These are phyloP conservation scores for Hoplias malabaricus DNA, from an alignment of 2,113 vertebrate species.

Conservation along the genomic window DNA sequence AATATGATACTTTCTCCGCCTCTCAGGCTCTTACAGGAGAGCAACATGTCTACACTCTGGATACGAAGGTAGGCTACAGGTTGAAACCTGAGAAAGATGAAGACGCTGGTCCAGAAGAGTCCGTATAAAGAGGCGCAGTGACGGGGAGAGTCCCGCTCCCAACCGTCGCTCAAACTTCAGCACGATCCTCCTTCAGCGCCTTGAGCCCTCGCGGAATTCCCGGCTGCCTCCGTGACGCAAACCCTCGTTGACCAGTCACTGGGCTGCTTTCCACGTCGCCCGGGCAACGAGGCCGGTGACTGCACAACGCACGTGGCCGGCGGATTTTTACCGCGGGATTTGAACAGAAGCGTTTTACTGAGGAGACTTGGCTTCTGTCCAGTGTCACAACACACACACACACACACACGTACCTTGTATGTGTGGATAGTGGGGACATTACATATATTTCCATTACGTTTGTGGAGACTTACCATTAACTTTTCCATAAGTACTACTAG, in stretches of 20 bases:
- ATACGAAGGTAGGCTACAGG: too few relatives aligned
- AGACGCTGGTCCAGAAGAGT: not conserved
- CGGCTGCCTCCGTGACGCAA: conserved; percentile 57
- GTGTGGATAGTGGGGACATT: too few relatives aligned
- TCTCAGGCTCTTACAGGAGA: not conserved
- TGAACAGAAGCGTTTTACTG: not conserved
- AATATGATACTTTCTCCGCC: not conserved
- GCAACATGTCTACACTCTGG: not conserved
- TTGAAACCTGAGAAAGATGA: not conserved
- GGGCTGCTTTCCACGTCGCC: conserved; percentile 50
- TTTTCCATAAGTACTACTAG: too few relatives aligned
- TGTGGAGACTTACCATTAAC: too few relatives aligned
- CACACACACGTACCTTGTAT: too few relatives aligned
- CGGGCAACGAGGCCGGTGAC: conserved; percentile 50
- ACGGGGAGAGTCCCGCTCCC: not conserved
- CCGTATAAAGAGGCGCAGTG: not conserved
- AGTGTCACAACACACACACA: not conserved
- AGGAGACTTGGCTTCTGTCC: not conserved
- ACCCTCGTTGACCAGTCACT: conserved; percentile 35
- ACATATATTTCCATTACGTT: too few relatives aligned
- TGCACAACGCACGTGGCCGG: conserved; percentile 40
- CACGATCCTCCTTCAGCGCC: not conserved
- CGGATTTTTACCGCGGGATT: not conserved
- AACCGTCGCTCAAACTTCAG: conserved; percentile 14
- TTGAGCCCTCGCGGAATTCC: conserved; percentile 64